phyloP scores from a whole-genome alignment of 2,113 vertebrate species.

The Gopherus flavomarginatus region DNA sequence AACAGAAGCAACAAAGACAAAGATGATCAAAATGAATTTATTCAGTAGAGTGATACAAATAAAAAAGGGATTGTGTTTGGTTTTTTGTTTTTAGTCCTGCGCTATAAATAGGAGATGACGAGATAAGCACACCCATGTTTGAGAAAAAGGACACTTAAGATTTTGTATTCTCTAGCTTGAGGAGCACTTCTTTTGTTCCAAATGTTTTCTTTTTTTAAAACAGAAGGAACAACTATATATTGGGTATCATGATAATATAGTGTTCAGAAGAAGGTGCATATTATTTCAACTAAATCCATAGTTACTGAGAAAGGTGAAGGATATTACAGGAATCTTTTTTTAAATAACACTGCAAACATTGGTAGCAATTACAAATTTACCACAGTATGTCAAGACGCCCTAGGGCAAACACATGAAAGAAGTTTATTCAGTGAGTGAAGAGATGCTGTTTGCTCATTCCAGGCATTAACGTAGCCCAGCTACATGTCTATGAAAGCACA shows the following conservation, averaged over 20 bases:
- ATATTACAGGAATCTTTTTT: conserved; percentile 23
- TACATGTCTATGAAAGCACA: not conserved
- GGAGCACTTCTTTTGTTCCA: not conserved
- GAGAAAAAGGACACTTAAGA: conserved; percentile 1
- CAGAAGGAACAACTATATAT: not conserved
- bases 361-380: conserved; percentile 18
- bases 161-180: not conserved
- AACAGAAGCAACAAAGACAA: not conserved
- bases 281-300: not conserved
- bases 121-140: not conserved
- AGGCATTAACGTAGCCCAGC: not conserved
- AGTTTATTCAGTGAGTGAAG: not conserved
- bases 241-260: accelerated
- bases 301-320: conserved; percentile 9
- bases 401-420: not conserved
- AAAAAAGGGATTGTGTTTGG: not conserved
- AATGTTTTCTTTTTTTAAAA: conserved; percentile 1
- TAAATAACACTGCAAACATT: conserved; percentile 49
- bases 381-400: conserved; percentile 32
- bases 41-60: not conserved
- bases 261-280: not conserved
- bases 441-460: not conserved
- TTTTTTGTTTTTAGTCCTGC: not conserved
- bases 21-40: not conserved
- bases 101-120: not conserved